These are phyloP conservation scores for Dynastes tityus DNA, from an alignment of 2,888 invertebrate genomes.

Conservation along the genomic window DNA sequence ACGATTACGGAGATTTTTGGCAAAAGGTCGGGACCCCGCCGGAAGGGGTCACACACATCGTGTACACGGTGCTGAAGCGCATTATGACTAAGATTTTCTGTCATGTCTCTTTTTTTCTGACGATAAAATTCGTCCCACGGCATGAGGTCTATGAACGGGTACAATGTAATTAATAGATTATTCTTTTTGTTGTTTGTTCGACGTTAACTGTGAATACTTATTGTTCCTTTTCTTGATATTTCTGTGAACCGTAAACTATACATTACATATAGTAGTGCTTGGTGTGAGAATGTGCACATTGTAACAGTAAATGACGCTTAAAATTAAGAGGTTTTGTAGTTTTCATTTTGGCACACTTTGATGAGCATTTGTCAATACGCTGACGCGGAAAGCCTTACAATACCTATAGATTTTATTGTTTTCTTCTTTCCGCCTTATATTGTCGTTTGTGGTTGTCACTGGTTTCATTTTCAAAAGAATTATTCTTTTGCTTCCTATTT, in stretches of 20 bases:
- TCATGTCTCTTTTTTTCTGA: conserved; percentile 2
- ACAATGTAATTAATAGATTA: conserved; percentile 33
- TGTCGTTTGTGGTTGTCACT: no score
- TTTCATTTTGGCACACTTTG: no score
- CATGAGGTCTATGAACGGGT: background rate
- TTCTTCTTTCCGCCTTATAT: no score
- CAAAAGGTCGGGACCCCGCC: conserved; percentile 50
- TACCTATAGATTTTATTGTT: no score
- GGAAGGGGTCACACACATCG: conserved; percentile 45
- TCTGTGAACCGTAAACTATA: conserved; percentile 5
- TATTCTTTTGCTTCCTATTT: no score
- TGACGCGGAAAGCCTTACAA: no score
- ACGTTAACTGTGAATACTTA: conserved; percentile 19
- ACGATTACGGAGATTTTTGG: conserved; percentile 53
- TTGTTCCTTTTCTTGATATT: conserved; percentile 16
- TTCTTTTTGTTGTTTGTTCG: conserved; percentile 9
- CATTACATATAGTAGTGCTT: background rate
- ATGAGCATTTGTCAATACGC: no score
- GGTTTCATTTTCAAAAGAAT: no score
- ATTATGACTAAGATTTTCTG: conserved; percentile 22
- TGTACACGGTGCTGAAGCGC: conserved; percentile 10
- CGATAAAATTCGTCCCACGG: conserved; percentile 9
- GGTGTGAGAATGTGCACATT: no score
- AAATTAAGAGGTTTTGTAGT: no score
- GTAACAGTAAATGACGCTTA: background rate